A percentile compares a stretch with the other conserved stretches of the same genome.
phyloP scores from a whole-genome alignment of 1,140 invertebrate species.

The Semibalanus balanoides region DNA sequence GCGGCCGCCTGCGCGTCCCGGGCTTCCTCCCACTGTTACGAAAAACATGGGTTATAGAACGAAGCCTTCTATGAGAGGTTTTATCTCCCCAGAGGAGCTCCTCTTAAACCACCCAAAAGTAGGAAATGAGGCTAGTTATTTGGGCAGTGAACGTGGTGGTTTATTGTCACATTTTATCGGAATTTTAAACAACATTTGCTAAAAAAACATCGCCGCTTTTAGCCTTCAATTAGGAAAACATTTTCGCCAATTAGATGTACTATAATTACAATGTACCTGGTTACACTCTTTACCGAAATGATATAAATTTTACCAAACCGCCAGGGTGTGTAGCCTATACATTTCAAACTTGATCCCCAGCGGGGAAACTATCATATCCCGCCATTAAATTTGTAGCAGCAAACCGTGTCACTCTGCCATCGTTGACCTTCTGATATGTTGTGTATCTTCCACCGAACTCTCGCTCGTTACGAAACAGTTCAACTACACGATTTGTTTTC shows the following conservation, averaged over 20 bases:
- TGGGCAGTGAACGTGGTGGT: too few species aligned
- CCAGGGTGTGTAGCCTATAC: neutral
- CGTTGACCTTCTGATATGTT: neutral
- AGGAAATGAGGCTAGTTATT: too few species aligned
- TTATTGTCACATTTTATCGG: too few species aligned
- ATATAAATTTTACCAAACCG: neutral
- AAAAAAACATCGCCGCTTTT: neutral
- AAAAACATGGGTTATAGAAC: too few species aligned
- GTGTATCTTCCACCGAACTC: neutral
- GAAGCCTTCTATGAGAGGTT: too few species aligned
- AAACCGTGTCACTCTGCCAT: neutral
- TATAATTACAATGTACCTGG: neutral
- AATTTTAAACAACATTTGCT: neutral
- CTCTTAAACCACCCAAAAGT: too few species aligned
- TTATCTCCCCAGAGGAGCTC: too few species aligned
- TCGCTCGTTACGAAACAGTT: neutral
- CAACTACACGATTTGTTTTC: neutral
- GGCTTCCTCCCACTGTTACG: too few species aligned
- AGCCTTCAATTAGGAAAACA: neutral
- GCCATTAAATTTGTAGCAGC: neutral
- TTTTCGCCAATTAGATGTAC: neutral
- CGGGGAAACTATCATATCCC: neutral
- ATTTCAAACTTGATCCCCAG: neutral
- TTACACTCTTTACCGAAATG: too few species aligned
- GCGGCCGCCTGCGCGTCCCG: too few species aligned